Percentiles rank a stretch among this genome's conserved stretches.
Conservation (phyloP, 2,888 invertebrate genomes). For the Nudaria mundana region DNA sequence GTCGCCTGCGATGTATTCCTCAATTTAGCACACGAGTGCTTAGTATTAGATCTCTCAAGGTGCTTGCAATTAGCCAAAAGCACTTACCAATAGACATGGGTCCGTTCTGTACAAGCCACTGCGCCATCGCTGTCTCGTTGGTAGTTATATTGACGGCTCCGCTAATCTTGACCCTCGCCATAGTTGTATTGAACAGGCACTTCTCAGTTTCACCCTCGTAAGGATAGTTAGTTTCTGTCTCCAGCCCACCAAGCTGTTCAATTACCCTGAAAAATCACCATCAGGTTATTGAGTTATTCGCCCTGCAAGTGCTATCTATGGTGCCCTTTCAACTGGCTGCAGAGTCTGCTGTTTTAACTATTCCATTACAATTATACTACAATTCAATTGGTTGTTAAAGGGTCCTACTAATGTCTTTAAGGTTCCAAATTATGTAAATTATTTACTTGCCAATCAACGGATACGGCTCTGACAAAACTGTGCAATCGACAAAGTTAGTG, state of each 20-base stretch:
- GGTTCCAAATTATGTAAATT: too few species aligned
- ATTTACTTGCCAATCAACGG: too few species aligned
- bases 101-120: constrained; percentile 93
- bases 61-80: too few species aligned
- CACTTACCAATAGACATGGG: constrained; percentile 93
- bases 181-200: constrained; percentile 86
- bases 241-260: constrained; percentile 93
- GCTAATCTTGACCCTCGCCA: constrained; percentile 84
- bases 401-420: neutral
- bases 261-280: constrained; percentile 83
- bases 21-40: too few species aligned
- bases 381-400: neutral
- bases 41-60: too few species aligned
- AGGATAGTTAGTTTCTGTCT: constrained; percentile 94
- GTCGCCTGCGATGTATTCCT: too few species aligned
- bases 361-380: too few species aligned
- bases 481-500: too few species aligned
- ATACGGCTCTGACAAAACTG: too few species aligned
- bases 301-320: too few species aligned
- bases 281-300: neutral
- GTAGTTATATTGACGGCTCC: constrained; percentile 93
- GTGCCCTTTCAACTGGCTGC: too few species aligned
- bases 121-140: constrained; percentile 94
- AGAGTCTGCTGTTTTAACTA: too few species aligned
- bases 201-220: constrained; percentile 92